Conservation (phyloP, 2,113 vertebrate species). For the Nematolebias whitei region DNA sequence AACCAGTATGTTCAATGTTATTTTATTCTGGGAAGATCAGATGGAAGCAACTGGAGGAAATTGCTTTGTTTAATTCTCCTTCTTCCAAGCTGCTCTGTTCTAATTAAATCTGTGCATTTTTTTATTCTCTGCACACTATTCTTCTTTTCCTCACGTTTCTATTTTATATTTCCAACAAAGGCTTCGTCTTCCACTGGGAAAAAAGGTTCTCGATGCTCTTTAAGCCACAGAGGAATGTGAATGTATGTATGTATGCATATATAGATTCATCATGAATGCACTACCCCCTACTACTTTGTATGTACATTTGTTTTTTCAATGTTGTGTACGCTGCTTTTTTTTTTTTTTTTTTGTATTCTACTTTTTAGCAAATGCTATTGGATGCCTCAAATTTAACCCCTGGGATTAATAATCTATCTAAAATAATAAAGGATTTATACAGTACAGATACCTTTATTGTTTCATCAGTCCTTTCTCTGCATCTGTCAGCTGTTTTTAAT, state of each 20-base stretch:
- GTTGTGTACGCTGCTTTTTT: too few species aligned
- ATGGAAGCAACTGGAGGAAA: constrained; percentile 50
- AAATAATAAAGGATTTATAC: too few species aligned
- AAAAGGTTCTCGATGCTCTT: constrained; percentile 21
- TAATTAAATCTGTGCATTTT: constrained; percentile 55
- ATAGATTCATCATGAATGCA: too few species aligned
- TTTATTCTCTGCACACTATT: constrained; percentile 23
- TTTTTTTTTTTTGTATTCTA: too few species aligned
- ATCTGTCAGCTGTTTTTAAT: not conserved
- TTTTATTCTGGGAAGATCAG: constrained; percentile 40
- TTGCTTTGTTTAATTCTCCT: constrained; percentile 50
- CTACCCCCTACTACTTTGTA: too few species aligned
- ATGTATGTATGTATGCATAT: too few species aligned
- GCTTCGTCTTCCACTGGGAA: constrained; percentile 2
- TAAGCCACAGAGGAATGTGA: constrained; percentile 2
- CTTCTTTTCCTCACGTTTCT: constrained; percentile 13
- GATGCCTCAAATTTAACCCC: too few species aligned
- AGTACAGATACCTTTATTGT: too few species aligned
- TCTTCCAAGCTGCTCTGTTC: constrained; percentile 26
- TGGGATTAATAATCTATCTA: too few species aligned
- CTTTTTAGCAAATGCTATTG: too few species aligned
- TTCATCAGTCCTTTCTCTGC: not conserved
- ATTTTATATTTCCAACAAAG: constrained; percentile 28
- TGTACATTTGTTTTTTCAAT: too few species aligned
- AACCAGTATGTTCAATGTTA: constrained; percentile 7